Evolutionary conservation across 2,797 vertebrate genomes (phyloP).

Genomic region (Parambassis ranga): DNA sequence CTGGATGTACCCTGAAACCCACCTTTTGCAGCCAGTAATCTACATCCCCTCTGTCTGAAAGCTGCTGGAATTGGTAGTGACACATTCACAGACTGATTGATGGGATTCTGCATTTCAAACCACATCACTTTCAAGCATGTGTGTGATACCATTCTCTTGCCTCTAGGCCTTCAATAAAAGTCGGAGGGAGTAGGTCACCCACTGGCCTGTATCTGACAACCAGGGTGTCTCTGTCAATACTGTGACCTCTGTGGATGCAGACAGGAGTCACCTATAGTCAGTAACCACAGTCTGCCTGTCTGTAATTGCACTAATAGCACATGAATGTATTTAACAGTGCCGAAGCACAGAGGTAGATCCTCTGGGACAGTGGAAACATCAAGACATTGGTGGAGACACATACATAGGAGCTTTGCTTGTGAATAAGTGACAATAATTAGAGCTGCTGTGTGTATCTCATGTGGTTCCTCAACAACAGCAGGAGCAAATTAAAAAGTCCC

Average conservation of each 20-base stretch:
- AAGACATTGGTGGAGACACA: slow-evolving; percentile 38
- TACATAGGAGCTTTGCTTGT: slow-evolving; percentile 30
- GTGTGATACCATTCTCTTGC: slow-evolving; percentile 55
- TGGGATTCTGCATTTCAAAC: slow-evolving; percentile 60
- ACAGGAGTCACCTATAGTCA: slow-evolving; percentile 38
- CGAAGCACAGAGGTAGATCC: slow-evolving; percentile 22
- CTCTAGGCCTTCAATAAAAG: slow-evolving; percentile 63
- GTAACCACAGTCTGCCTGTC: slow-evolving; percentile 6
- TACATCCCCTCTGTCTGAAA: slow-evolving; percentile 33
- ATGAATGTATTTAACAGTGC: slow-evolving; percentile 25
- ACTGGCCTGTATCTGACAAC: slow-evolving; percentile 60
- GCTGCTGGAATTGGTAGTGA: slow-evolving; percentile 55
- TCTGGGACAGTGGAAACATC: slow-evolving; percentile 4
- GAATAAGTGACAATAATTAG: slow-evolving; percentile 66
- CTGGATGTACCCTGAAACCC: neutral
- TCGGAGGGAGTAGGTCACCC: slow-evolving; percentile 57
- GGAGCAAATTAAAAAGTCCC: slow-evolving; percentile 68
- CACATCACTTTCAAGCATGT: slow-evolving; percentile 52
- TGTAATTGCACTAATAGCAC: slow-evolving; percentile 26
- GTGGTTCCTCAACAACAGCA: slow-evolving; percentile 49
- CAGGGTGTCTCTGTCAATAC: slow-evolving; percentile 62
- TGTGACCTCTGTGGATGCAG: slow-evolving; percentile 55
- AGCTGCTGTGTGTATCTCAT: slow-evolving; percentile 50
- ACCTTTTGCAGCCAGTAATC: neutral
- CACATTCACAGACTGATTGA: slow-evolving; percentile 64